phyloP scores from a whole-genome alignment of 2,888 invertebrate species.

The Volucella inflata region DNA sequence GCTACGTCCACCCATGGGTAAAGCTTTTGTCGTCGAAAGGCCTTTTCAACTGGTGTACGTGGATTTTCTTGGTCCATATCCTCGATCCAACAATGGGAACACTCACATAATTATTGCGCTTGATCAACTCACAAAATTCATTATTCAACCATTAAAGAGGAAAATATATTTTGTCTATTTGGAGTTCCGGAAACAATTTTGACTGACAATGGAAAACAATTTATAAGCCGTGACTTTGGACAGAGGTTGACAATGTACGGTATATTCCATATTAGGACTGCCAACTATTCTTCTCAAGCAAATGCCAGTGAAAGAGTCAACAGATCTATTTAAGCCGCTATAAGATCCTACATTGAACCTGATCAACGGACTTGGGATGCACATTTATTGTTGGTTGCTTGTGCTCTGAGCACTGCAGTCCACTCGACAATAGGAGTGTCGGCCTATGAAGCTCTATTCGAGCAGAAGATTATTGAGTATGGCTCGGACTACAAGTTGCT shows the following conservation, averaged over 20 bases:
- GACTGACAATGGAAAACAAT: constrained; percentile 58
- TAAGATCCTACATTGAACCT: not conserved
- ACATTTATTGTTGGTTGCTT: constrained; percentile 19
- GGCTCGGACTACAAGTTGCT: not conserved
- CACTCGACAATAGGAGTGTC: constrained; percentile 34
- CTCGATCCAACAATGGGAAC: constrained; percentile 5
- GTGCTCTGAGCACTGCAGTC: not conserved
- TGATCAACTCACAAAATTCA: not conserved
- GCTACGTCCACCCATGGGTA: not conserved
- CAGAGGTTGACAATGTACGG: constrained; percentile 37
- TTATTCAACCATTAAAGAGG: not conserved
- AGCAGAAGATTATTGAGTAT: constrained; percentile 8
- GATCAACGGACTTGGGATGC: constrained; percentile 56
- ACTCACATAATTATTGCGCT: not conserved
- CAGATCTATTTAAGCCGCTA: constrained; percentile 22
- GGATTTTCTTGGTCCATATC: constrained; percentile 51
- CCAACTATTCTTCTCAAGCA: constrained; percentile 51
- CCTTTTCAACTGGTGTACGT: constrained; percentile 25
- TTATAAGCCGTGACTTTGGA: not conserved
- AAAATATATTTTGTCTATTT: not conserved
- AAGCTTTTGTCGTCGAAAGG: constrained; percentile 7
- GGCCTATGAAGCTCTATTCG: constrained; percentile 63
- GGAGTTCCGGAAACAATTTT: not conserved
- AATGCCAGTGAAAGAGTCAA: constrained; percentile 53
- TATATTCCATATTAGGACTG: constrained; percentile 33